These are phyloP conservation scores for Oedothorax gibbosus DNA, from an alignment of 1,140 invertebrate genomes.

Conservation along the genomic window DNA sequence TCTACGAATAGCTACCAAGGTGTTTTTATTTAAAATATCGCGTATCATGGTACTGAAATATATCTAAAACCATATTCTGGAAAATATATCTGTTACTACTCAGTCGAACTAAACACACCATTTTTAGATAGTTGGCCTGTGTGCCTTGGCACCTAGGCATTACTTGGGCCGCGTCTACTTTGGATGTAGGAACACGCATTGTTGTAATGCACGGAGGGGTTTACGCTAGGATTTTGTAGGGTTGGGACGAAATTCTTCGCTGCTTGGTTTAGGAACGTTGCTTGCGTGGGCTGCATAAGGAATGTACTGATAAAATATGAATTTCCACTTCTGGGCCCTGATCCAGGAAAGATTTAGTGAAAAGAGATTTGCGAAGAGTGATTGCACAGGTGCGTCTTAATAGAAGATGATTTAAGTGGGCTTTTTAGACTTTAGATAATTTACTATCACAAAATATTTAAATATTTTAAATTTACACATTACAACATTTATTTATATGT, in stretches of 20 bases:
- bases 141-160: no score
- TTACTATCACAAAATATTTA: no score
- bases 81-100: no score
- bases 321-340: constrained; percentile 10
- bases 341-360: background rate
- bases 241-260: constrained; percentile 32
- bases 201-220: constrained; percentile 40
- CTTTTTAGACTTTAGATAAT: no score
- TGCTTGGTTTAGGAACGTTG: background rate
- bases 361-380: constrained; percentile 7
- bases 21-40: no score
- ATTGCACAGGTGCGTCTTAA: background rate
- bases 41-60: no score
- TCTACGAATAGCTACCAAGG: no score
- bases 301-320: constrained; percentile 28
- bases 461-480: no score
- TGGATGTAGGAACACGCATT: constrained; percentile 35
- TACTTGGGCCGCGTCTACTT: background rate
- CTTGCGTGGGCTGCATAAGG: constrained; percentile 39
- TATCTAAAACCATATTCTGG: no score
- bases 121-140: constrained; percentile 13
- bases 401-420: background rate
- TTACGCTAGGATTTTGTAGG: constrained; percentile 20
- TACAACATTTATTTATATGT: no score
- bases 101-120: no score